Evolutionary conservation across 1,140 invertebrate genomes (phyloP).

Genomic region (Theocolax elegans): DNA sequence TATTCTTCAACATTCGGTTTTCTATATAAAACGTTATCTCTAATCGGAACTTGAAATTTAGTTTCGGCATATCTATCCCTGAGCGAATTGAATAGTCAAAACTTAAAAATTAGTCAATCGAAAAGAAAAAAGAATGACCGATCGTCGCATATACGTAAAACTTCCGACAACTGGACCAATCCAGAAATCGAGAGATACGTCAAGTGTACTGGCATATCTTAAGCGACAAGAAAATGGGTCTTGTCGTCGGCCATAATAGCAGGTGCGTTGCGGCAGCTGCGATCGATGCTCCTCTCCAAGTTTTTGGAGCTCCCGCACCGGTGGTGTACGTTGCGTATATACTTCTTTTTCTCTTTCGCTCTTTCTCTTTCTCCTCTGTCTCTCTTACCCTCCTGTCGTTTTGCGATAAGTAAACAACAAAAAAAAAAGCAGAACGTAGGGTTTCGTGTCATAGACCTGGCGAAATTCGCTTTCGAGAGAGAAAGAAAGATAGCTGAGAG

Average conservation of each 20-base stretch:
- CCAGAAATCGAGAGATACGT: too few species aligned
- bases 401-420: constrained; percentile 15
- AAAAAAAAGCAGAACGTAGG: not conserved
- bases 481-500: not conserved
- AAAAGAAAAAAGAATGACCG: too few species aligned
- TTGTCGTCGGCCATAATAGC: constrained; percentile 59
- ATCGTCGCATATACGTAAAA: too few species aligned
- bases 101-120: too few species aligned
- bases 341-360: constrained; percentile 17
- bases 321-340: too few species aligned
- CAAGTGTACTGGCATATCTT: too few species aligned
- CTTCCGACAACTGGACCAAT: too few species aligned
- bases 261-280: constrained; percentile 59
- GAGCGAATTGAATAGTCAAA: too few species aligned
- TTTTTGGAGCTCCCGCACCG: constrained; percentile 54
- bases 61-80: too few species aligned
- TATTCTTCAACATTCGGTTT: too few species aligned
- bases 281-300: constrained; percentile 60
- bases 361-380: constrained; percentile 1
- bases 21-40: too few species aligned
- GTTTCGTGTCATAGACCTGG: constrained; percentile 16
- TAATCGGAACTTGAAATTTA: too few species aligned
- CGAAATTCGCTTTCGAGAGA: not conserved
- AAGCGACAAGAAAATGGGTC: constrained; percentile 35
- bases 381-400: not conserved